Percentiles rank a stretch among this genome's conserved stretches.
Evolutionary conservation across 2,113 vertebrate species (phyloP).

Genomic region (Chloroceryle aenea): DNA sequence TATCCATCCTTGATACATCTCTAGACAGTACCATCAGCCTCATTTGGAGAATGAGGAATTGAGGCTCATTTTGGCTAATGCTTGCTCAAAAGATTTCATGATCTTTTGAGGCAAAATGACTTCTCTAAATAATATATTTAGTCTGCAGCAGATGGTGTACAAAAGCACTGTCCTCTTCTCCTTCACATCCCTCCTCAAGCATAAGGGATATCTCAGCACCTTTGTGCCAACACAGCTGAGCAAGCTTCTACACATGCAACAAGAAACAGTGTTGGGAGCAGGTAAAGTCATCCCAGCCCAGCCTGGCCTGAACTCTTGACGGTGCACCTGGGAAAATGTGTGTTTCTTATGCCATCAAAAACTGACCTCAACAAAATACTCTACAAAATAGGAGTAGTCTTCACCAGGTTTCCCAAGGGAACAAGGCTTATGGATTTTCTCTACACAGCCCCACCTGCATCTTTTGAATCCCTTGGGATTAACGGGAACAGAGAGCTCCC

Average conservation of each 20-base stretch:
- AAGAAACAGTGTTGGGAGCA: background rate
- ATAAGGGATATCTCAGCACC: background rate
- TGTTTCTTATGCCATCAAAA: background rate
- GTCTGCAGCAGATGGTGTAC: background rate
- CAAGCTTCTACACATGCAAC: background rate
- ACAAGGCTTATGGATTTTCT: background rate
- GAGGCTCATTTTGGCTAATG: background rate
- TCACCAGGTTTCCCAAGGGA: constrained; percentile 21
- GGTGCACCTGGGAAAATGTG: background rate
- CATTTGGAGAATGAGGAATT: background rate
- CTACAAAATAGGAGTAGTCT: background rate
- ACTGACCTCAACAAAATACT: background rate
- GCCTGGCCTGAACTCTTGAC: background rate
- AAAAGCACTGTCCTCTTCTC: background rate
- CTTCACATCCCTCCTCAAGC: background rate
- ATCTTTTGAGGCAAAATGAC: background rate
- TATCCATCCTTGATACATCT: background rate
- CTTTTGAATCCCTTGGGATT: constrained; percentile 6
- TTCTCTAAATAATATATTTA: background rate
- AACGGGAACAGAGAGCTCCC: background rate
- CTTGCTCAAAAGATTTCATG: background rate
- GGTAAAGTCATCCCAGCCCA: background rate
- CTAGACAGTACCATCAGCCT: background rate
- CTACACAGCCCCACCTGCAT: background rate
- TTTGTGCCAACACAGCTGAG: background rate